These are phyloP conservation scores for Porites australiensis DNA, from an alignment of 64 coral and sea anemone species.

Conservation along the genomic window DNA sequence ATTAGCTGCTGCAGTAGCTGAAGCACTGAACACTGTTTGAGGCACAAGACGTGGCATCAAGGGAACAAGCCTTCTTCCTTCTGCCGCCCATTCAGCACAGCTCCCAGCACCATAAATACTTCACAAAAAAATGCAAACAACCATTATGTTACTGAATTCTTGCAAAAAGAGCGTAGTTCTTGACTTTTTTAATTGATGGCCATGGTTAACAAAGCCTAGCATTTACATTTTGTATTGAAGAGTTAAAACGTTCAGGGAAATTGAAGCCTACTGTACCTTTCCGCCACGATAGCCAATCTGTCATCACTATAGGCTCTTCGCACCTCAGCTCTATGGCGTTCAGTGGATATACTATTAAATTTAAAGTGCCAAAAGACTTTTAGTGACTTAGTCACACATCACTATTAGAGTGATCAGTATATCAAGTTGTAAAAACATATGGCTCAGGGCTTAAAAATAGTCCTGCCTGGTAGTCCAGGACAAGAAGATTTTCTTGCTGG, in stretches of 20 bases:
- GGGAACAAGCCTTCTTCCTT: constrained; percentile 94
- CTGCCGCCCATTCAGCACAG: constrained; percentile 97
- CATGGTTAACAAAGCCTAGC: too few relatives aligned
- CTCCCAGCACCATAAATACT: constrained; percentile 95
- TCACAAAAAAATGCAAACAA: neutral
- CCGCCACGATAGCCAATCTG: constrained; percentile 85
- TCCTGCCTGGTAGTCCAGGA: too few relatives aligned
- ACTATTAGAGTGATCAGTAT: too few relatives aligned
- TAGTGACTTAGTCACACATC: neutral
- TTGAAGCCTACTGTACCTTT: constrained; percentile 62
- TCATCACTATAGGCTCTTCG: constrained; percentile 98
- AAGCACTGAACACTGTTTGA: constrained; percentile 90
- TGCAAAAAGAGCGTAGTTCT: neutral
- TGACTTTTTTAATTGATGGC: too few relatives aligned
- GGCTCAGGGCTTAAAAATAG: too few relatives aligned
- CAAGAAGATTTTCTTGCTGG: too few relatives aligned
- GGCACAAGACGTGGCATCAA: constrained; percentile 99
- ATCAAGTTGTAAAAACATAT: too few relatives aligned
- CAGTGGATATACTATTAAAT: constrained; percentile 90
- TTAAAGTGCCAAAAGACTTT: neutral
- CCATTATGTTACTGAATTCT: neutral
- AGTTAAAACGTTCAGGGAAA: neutral
- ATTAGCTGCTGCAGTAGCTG: constrained; percentile 97
- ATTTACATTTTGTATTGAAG: neutral
- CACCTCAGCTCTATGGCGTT: constrained; percentile 95